These are phyloP conservation scores for Fregata magnificens DNA, from an alignment of 2,113 vertebrate species.

Conservation along the genomic window DNA sequence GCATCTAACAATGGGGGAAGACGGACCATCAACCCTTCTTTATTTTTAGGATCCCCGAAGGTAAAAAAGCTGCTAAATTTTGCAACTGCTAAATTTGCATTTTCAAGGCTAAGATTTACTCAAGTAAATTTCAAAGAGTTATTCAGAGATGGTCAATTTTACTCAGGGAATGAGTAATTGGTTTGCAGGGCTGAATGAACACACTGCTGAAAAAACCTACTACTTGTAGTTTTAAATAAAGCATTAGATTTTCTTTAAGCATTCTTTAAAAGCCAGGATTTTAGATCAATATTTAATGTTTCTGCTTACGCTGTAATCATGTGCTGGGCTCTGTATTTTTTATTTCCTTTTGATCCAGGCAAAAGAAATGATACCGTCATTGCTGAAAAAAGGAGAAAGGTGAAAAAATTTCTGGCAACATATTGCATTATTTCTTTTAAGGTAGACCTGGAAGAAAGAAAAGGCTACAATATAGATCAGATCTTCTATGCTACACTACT, in stretches of 20 bases:
- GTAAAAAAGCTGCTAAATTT: neutral
- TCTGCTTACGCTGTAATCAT: neutral
- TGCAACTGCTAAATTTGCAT: neutral
- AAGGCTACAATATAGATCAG: neutral
- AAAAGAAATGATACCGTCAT: neutral
- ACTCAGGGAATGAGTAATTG: neutral
- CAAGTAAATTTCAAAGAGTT: neutral
- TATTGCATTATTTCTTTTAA: neutral
- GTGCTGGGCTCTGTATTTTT: neutral
- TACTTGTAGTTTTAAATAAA: neutral
- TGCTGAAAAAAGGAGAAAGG: neutral
- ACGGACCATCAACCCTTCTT: neutral
- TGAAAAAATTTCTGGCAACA: neutral
- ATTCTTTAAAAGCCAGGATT: neutral
- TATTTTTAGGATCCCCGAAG: neutral
- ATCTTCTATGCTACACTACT: neutral
- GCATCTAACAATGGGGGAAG: rapidly evolving
- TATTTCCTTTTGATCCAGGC: neutral
- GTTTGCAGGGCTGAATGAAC: neutral
- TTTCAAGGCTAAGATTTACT: neutral
- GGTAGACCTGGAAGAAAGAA: neutral
- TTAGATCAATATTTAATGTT: neutral
- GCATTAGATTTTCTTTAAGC: neutral
- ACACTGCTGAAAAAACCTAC: neutral
- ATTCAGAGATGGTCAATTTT: neutral